These are phyloP conservation scores for Oxyura jamaicensis DNA, from an alignment of 2,113 vertebrate genomes.

Conservation along the genomic window DNA sequence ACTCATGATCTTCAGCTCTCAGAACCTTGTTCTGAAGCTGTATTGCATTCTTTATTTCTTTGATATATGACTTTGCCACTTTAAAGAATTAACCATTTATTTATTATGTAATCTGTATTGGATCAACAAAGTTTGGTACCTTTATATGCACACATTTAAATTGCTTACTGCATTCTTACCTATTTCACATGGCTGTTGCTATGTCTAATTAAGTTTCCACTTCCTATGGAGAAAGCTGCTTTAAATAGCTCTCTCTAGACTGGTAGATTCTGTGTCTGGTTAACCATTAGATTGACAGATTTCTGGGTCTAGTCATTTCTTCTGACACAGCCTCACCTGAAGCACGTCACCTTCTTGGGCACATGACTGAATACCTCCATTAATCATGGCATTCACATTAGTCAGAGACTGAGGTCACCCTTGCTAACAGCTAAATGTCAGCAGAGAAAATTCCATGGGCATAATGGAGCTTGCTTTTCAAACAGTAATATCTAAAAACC, in stretches of 20 bases:
- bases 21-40: background rate
- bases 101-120: background rate
- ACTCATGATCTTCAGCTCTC: background rate
- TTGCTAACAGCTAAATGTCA: conserved; percentile 42
- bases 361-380: background rate
- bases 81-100: background rate
- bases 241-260: background rate
- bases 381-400: background rate
- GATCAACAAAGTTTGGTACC: background rate
- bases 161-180: background rate
- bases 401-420: conserved; percentile 36
- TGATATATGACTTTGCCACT: background rate
- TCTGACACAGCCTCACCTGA: conserved; percentile 20
- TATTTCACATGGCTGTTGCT: background rate
- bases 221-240: background rate
- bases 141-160: background rate
- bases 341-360: background rate
- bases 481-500: background rate
- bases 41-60: background rate
- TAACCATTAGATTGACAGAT: background rate
- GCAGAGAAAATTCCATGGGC: background rate
- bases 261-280: background rate
- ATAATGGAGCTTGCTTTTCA: conserved; percentile 26
- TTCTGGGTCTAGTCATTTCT: conserved; percentile 31
- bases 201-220: background rate